Base-by-base conservation (phyloP, 2,797 vertebrate species). In the Anguilla megastoma region DNA sequence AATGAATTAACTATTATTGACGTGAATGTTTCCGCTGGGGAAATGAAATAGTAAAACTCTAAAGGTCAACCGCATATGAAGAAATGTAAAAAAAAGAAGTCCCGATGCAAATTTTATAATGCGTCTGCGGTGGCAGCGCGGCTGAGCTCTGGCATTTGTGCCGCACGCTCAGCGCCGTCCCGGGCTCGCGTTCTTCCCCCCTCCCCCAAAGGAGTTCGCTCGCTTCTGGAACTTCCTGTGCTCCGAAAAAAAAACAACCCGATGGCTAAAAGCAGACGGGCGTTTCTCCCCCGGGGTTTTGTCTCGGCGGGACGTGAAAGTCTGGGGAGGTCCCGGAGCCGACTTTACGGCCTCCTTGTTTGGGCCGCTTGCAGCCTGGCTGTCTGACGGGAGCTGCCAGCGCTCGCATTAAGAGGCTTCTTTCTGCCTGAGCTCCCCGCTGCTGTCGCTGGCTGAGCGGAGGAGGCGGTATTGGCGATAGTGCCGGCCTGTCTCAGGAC, bases 21-120 rank as follows among this genome's bases (percentile, higher is more conserved):
- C 56, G 27, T 82, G 80, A 84, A 24, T 66, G 45, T 84, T 66
- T 41, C 58, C 21, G 36, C 36, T 45, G 33, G 85, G 85, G 56
- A 36, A 66, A 63, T 84, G 58, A 18, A n/a, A 79, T 69, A 33
- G 7, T 84, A n/a, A 10, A 60, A 82, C 60, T 82, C 24, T 48
- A 87, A 87, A 87, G 87, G 82, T 83, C 87, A 84, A 33, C 60
- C 33, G 18, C 48, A 66, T 48, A 60, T 84, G 48, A 63, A 69
- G 82, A 87, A 84, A 36, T 69, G 54, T 54, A 82, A 66, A 36
- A 87, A 87, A 45, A 45, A 45, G 41, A 45, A n/a, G 60, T 84
- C 45, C 87, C 56, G 60, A 71, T 54, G 48, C 63, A 84, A 63
- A 52, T 87, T 54, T 56, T 66, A 36, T 21, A 52, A 21, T 83